Conservation (phyloP, 2,888 invertebrate species). For the Philopedon plagiatum region DNA sequence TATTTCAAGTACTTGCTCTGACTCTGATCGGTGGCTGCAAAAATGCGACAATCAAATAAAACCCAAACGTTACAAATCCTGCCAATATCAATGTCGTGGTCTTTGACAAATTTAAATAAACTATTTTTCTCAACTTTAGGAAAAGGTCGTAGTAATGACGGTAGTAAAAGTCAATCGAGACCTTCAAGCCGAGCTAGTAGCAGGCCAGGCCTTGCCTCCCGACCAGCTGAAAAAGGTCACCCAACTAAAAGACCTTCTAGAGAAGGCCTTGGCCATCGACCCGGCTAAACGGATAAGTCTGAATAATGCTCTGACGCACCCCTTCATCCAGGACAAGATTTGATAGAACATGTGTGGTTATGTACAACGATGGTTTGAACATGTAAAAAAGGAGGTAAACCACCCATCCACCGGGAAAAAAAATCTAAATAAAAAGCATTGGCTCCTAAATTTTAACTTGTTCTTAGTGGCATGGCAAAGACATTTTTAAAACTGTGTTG, state of each 20-base stretch:
- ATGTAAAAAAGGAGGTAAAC: slow-evolving; percentile 38
- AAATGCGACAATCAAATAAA: too few relatives aligned
- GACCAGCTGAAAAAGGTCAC: slow-evolving; percentile 92
- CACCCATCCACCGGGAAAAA: not conserved
- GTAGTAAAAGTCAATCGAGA: slow-evolving; percentile 90
- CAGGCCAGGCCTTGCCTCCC: slow-evolving; percentile 88
- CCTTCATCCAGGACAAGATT: slow-evolving; percentile 96
- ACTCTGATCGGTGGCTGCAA: too few relatives aligned
- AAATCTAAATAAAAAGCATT: slow-evolving; percentile 8
- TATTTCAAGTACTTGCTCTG: too few relatives aligned
- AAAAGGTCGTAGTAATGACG: slow-evolving; percentile 96
- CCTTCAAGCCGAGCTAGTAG: slow-evolving; percentile 88
- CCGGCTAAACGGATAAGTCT: slow-evolving; percentile 94
- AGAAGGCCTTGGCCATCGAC: slow-evolving; percentile 92
- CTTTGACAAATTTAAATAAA: too few relatives aligned
- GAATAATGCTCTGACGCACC: slow-evolving; percentile 93
- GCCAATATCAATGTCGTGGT: too few relatives aligned
- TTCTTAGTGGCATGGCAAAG: slow-evolving; percentile 14
- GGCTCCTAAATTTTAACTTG: slow-evolving; percentile 5
- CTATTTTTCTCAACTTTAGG: too few relatives aligned
- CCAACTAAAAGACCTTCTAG: slow-evolving; percentile 93
- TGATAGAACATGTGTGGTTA: slow-evolving; percentile 60
- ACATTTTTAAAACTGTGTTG: not conserved
- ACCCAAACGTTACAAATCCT: too few relatives aligned
- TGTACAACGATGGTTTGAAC: not conserved